Evolutionary conservation across 2,888 invertebrate species (phyloP).

Genomic region (Drosophila sordidula): DNA sequence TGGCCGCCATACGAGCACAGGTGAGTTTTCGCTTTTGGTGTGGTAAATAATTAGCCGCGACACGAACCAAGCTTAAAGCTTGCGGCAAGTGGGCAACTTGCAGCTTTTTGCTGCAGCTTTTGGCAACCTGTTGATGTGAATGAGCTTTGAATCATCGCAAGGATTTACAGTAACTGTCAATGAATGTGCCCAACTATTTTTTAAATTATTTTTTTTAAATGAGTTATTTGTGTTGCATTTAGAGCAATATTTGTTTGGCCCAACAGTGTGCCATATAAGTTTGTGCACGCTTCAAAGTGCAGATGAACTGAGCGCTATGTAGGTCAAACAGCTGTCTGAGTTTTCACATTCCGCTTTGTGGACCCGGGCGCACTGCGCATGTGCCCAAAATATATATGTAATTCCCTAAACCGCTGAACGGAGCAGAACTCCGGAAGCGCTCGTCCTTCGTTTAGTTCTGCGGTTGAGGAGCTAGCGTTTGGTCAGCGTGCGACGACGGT

Average conservation of each 20-base stretch:
- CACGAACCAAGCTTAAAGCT: conserved; percentile 19
- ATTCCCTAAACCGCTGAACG: conserved; percentile 21
- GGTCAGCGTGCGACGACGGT: conserved; percentile 62
- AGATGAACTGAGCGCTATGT: conserved; percentile 59
- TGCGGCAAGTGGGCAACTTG: background rate
- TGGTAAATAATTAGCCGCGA: conserved; percentile 37
- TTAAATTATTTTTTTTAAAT: no score
- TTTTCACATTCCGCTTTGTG: conserved; percentile 27
- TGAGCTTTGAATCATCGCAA: conserved; percentile 22
- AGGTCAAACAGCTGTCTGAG: conserved; percentile 78
- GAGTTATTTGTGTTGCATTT: no score
- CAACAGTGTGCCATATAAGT: conserved; percentile 1
- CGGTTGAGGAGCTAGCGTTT: conserved; percentile 75
- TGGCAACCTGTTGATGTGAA: conserved; percentile 49
- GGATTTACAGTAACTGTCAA: conserved; percentile 7
- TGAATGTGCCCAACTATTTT: no score
- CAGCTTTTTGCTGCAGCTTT: conserved; percentile 39
- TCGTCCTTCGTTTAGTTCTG: conserved; percentile 70
- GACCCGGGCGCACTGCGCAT: conserved; percentile 59
- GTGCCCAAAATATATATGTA: conserved; percentile 51
- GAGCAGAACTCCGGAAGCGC: conserved; percentile 60
- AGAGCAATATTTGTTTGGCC: no score
- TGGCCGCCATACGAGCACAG: conserved; percentile 96
- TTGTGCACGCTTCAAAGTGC: conserved; percentile 43
- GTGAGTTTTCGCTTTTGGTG: conserved; percentile 86